A percentile compares a stretch with the other conserved stretches of the same genome.
These are phyloP conservation scores for Elmis aenea DNA, from an alignment of 2,888 invertebrate genomes.

Conservation along the genomic window DNA sequence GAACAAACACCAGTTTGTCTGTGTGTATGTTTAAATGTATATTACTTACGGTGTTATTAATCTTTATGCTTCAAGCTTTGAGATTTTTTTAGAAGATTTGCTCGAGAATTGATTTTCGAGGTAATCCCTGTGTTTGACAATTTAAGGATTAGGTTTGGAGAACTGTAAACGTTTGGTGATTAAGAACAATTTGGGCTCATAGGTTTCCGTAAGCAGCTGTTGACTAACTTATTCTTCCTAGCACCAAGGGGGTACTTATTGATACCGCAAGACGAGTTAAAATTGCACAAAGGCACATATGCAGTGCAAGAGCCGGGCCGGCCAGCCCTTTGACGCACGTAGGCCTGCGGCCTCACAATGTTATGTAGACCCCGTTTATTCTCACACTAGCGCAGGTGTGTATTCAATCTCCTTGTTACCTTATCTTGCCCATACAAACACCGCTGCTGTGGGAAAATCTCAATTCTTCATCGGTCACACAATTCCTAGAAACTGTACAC, in stretches of 20 bases:
- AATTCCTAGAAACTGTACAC: constrained; percentile 23
- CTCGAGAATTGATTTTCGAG: too few species aligned
- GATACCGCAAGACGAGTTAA: constrained; percentile 32
- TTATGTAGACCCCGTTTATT: constrained; percentile 24
- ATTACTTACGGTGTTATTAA: too few species aligned
- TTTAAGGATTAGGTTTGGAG: too few species aligned
- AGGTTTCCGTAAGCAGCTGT: constrained; percentile 24
- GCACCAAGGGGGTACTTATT: constrained; percentile 28
- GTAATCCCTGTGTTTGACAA: too few species aligned
- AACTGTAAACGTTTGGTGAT: too few species aligned
- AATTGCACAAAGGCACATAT: constrained; percentile 29
- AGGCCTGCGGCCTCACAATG: constrained; percentile 15
- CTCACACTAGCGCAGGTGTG: constrained; percentile 42
- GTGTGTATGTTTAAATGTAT: too few species aligned
- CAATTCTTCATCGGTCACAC: constrained; percentile 25
- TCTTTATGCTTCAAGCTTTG: too few species aligned
- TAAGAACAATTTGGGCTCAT: constrained; percentile 4
- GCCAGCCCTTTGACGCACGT: constrained; percentile 24
- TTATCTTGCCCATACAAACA: constrained; percentile 40
- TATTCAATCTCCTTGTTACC: constrained; percentile 39
- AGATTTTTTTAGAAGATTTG: too few species aligned
- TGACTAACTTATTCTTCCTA: too few species aligned
- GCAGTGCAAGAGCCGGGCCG: constrained; percentile 13
- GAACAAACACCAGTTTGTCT: too few species aligned
- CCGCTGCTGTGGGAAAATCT: constrained; percentile 40